A percentile compares a stretch with the other conserved stretches of the same genome.
Conservation (phyloP, 1,140 invertebrate genomes). For the Saccostrea glomerata region DNA sequence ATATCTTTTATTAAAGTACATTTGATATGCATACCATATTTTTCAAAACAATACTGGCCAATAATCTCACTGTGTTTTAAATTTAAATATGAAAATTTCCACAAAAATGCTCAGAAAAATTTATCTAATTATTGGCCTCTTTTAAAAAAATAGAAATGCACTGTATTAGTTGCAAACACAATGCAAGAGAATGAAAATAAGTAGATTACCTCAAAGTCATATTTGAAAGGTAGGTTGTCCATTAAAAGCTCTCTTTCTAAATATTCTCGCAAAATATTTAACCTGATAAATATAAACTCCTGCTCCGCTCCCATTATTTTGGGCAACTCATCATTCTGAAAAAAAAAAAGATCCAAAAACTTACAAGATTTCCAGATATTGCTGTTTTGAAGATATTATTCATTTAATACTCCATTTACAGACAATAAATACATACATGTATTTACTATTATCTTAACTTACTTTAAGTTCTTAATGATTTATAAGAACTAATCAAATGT, state of each 20-base stretch:
- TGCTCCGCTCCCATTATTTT: slow-evolving; percentile 71
- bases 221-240: slow-evolving; percentile 92
- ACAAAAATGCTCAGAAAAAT: no score
- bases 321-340: slow-evolving; percentile 80
- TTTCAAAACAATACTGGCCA: no score
- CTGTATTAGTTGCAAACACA: no score
- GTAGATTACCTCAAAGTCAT: slow-evolving; percentile 80
- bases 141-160: no score
- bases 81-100: no score
- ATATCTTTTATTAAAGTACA: no score
- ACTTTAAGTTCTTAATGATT: slow-evolving; percentile 47
- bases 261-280: slow-evolving; percentile 97
- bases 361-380: neutral
- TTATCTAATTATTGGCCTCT: no score
- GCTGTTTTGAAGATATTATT: neutral
- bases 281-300: slow-evolving; percentile 82
- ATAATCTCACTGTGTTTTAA: no score
- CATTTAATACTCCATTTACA: neutral
- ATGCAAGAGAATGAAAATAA: neutral
- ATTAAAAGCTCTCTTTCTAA: slow-evolving; percentile 94
- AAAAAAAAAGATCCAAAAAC: slow-evolving; percentile 33
- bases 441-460: neutral
- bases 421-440: slow-evolving; percentile 7
- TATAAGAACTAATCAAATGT: slow-evolving; percentile 22
- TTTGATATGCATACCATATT: no score